These are phyloP conservation scores for Anticlea derivata DNA, from an alignment of 2,888 invertebrate genomes.

Conservation along the genomic window DNA sequence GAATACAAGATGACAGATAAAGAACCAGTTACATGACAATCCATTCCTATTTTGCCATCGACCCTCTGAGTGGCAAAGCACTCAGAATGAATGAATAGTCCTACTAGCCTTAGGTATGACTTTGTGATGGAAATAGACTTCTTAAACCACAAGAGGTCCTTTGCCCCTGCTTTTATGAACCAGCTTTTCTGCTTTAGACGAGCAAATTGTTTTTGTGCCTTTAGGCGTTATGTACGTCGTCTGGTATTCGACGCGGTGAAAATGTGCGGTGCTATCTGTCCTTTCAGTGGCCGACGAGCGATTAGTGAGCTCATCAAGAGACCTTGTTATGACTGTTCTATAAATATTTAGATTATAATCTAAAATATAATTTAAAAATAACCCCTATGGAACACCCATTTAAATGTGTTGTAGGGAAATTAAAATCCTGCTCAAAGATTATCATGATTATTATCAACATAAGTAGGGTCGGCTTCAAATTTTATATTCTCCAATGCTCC, in stretches of 20 bases:
- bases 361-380: too few species aligned
- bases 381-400: too few species aligned
- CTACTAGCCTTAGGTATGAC: slow-evolving; percentile 59
- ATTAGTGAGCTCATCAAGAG: slow-evolving; percentile 10
- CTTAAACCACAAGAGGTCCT: slow-evolving; percentile 59
- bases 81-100: slow-evolving; percentile 45
- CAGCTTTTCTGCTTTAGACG: slow-evolving; percentile 55
- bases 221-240: slow-evolving; percentile 57
- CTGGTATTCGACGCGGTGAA: slow-evolving; percentile 35
- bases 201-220: slow-evolving; percentile 80
- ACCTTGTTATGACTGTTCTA: background rate
- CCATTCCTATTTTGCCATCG: background rate
- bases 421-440: too few species aligned
- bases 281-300: slow-evolving; percentile 15
- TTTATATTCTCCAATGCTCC: too few species aligned
- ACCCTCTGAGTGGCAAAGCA: background rate
- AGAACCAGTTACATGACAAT: background rate
- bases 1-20: too few species aligned
- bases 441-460: too few species aligned
- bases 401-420: too few species aligned
- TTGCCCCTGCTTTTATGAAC: slow-evolving; percentile 59
- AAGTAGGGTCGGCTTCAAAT: too few species aligned
- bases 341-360: background rate
- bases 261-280: slow-evolving; percentile 15
- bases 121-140: slow-evolving; percentile 72